A percentile compares a stretch with the other conserved stretches of the same genome.
Evolutionary conservation across 2,888 invertebrate species (phyloP).

Genomic region (Ceraclea dissimilis): DNA sequence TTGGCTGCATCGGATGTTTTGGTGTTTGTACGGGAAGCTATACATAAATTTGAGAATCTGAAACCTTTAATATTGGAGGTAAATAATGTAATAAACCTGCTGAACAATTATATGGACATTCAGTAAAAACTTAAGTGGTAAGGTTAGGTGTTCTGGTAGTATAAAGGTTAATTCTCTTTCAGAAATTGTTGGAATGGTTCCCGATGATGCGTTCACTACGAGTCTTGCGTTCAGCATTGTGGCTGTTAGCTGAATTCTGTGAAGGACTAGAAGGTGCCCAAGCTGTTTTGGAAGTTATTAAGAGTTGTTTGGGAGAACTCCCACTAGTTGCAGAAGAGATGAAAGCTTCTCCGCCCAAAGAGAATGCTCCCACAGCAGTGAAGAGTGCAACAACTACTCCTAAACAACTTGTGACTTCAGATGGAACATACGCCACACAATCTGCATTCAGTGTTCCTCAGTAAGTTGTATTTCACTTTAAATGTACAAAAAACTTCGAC

Average conservation of each 20-base stretch:
- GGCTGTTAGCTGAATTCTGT: conserved; percentile 97
- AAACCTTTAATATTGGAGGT: conserved; percentile 76
- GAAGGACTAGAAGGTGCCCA: conserved; percentile 68
- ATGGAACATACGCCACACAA: conserved; percentile 98
- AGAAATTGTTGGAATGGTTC: conserved; percentile 73
- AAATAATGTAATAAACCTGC: conserved; percentile 5
- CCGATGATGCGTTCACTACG: conserved; percentile 82
- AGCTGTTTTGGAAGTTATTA: conserved; percentile 70
- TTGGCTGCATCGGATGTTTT: conserved; percentile 90
- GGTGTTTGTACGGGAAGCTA: conserved; percentile 92
- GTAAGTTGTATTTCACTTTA: conserved; percentile 40
- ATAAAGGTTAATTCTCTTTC: neutral
- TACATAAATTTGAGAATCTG: conserved; percentile 82
- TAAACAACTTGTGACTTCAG: conserved; percentile 86
- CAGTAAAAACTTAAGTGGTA: neutral
- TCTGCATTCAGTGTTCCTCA: conserved; percentile 85
- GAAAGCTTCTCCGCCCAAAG: conserved; percentile 42
- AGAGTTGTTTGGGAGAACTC: conserved; percentile 35
- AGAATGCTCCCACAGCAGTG: conserved; percentile 28
- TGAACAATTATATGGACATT: neutral
- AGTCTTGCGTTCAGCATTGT: conserved; percentile 88
- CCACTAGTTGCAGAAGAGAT: conserved; percentile 29
- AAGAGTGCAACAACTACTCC: conserved; percentile 31
- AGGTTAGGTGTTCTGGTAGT: neutral
- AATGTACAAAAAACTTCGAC: neutral